Base-by-base conservation (phyloP, 2,113 vertebrate genomes). In the Alectura lathami region DNA sequence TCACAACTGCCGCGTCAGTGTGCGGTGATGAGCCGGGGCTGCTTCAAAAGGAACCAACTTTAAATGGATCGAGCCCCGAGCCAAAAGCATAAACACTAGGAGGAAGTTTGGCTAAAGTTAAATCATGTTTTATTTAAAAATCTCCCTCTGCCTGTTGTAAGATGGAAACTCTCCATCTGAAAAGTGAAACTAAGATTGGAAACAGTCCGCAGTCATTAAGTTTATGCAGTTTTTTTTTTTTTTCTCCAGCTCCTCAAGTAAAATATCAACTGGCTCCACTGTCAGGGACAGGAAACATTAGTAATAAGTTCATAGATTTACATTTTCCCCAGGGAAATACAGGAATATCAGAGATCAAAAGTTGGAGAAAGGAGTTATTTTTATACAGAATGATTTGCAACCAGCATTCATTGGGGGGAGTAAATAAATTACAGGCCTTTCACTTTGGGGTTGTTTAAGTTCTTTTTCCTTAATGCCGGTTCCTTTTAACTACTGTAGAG, bases 201-300 rank as follows among this genome's bases (percentile, higher is more conserved):
- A 96, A 97, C 97, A 98, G 97, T 96, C 97, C 26, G 93, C 88
- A 95, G 93, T 94, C 97, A 95, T 97, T 96, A 97, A 96, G 95
- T 87, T 92, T 96, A 95, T 95, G 93, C 87, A 89, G 83, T 59
- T 8, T 70, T 87, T 94, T 85, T 75, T 70, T 68, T 48, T 43
- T 54, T 83, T 81, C 92, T 95, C 69, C 34, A 4, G 93, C 94
- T 97, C 96, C 96, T 97, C 97, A 94, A 95, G 86, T 96, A 92
- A 97, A 98, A 97, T 97, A 97, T 97, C 97, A 96, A 98, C 97
- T 97, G 97, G 97, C 97, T 98, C 97, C 97, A 97, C 96, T 97
- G 97, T 97, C 97, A 97, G 92, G 84, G 93, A 96, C 97, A 97
- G 97, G 97, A 98, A 98, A 97, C 97, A 97, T 98, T 98, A 97